These are phyloP conservation scores for Manis javanica DNA, from an alignment of 2,797 vertebrate genomes.

Conservation along the genomic window DNA sequence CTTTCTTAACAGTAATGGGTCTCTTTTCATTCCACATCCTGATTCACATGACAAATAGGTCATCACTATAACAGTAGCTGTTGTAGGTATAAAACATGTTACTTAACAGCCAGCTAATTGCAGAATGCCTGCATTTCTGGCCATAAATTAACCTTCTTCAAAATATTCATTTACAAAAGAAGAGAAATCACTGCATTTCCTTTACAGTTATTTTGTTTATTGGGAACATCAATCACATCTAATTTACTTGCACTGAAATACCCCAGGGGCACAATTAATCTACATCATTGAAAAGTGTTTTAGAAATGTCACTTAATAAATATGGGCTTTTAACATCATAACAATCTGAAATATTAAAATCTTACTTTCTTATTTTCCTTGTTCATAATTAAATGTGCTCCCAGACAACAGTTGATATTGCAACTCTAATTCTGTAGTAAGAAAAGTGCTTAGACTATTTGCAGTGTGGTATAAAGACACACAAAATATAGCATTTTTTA, in stretches of 20 bases:
- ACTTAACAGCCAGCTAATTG: background rate
- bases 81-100: background rate
- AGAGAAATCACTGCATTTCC: slow-evolving; percentile 56
- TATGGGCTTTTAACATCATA: slow-evolving; percentile 51
- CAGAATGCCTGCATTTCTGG: background rate
- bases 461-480: background rate
- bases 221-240: slow-evolving; percentile 12
- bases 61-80: background rate
- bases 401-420: background rate
- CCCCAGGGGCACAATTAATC: slow-evolving; percentile 60
- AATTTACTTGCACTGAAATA: slow-evolving; percentile 64
- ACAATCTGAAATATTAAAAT: slow-evolving; percentile 42
- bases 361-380: background rate
- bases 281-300: slow-evolving; percentile 13
- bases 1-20: background rate
- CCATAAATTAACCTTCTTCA: slow-evolving; percentile 28
- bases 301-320: slow-evolving; percentile 60
- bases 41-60: background rate
- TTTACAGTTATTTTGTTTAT: slow-evolving; percentile 47
- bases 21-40: background rate
- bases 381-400: background rate
- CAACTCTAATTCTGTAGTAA: background rate
- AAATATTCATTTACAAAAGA: slow-evolving; percentile 49
- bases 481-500: background rate
- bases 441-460: background rate